Evolutionary conservation across 1,140 invertebrate species (phyloP).

Genomic region (Drosophila funebris): DNA sequence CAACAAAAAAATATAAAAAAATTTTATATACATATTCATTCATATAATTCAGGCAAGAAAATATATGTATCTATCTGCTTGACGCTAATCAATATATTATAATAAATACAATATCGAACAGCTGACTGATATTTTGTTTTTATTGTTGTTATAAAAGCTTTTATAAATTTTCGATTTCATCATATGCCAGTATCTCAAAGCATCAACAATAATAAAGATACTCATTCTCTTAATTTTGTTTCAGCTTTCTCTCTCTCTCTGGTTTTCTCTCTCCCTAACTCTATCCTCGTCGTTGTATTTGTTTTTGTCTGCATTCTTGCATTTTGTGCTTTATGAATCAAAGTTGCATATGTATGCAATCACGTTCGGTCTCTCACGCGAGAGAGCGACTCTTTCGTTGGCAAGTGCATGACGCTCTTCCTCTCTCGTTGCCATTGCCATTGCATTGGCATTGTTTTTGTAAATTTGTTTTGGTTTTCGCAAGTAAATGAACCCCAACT

Average conservation of each 20-base stretch:
- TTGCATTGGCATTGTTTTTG: slow-evolving; percentile 26
- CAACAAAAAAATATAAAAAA: no score
- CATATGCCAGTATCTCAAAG: no score
- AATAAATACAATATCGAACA: neutral
- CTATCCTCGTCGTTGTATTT: no score
- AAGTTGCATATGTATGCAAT: slow-evolving; percentile 25
- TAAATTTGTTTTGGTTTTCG: slow-evolving; percentile 34
- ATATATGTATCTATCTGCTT: no score
- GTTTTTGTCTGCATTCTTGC: slow-evolving; percentile 15
- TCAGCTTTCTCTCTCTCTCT: neutral
- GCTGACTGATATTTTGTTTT: neutral
- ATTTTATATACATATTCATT: no score
- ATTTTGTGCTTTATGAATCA: slow-evolving; percentile 74
- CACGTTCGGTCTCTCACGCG: neutral
- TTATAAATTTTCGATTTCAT: neutral
- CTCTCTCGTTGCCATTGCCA: slow-evolving; percentile 10
- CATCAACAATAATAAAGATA: neutral
- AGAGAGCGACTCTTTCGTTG: neutral
- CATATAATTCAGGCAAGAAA: no score
- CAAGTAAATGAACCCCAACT: slow-evolving; percentile 69
- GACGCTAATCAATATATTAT: no score
- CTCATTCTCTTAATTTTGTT: neutral
- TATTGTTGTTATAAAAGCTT: neutral
- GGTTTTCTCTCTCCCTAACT: no score
- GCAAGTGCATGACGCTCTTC: slow-evolving; percentile 1